Conservation (phyloP, 2,888 invertebrate species). For the Dryadula phaetusa region DNA sequence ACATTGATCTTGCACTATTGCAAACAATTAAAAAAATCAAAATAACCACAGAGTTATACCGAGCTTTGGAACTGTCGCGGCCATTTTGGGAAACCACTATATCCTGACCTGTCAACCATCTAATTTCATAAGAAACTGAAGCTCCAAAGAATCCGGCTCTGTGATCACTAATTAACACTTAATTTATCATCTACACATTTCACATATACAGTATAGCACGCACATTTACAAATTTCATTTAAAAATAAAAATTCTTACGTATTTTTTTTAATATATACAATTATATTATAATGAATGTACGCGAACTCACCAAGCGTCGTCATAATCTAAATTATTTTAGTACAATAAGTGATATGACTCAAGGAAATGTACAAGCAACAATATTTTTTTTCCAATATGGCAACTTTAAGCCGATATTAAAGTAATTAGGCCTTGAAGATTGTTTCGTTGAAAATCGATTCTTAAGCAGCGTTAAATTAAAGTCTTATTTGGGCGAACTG, state of each 20-base stretch:
- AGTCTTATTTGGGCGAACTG: slow-evolving; percentile 36
- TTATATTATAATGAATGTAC: slow-evolving; percentile 50
- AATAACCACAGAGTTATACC: slow-evolving; percentile 28
- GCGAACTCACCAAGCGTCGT: slow-evolving; percentile 65
- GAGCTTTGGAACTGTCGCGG: slow-evolving; percentile 5
- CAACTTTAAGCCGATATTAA: slow-evolving; percentile 40
- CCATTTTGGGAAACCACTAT: background rate
- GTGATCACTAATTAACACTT: slow-evolving; percentile 41
- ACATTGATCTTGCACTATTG: slow-evolving; percentile 42
- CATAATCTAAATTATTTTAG: slow-evolving; percentile 59
- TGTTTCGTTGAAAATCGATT: slow-evolving; percentile 44
- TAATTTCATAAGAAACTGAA: slow-evolving; percentile 12
- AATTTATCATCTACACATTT: slow-evolving; percentile 43
- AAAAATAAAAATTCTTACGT: slow-evolving; percentile 58
- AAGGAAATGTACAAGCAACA: slow-evolving; percentile 62
- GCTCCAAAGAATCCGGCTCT: slow-evolving; percentile 36
- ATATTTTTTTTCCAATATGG: slow-evolving; percentile 38
- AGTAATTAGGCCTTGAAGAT: slow-evolving; percentile 47
- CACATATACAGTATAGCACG: slow-evolving; percentile 78
- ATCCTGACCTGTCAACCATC: background rate
- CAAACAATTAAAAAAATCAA: slow-evolving; percentile 32
- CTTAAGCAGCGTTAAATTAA: slow-evolving; percentile 42
- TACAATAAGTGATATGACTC: slow-evolving; percentile 75
- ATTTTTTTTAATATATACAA: slow-evolving; percentile 48
- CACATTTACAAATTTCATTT: slow-evolving; percentile 75